These are phyloP conservation scores for Theocolax elegans DNA, from an alignment of 1,140 invertebrate genomes.

Conservation along the genomic window DNA sequence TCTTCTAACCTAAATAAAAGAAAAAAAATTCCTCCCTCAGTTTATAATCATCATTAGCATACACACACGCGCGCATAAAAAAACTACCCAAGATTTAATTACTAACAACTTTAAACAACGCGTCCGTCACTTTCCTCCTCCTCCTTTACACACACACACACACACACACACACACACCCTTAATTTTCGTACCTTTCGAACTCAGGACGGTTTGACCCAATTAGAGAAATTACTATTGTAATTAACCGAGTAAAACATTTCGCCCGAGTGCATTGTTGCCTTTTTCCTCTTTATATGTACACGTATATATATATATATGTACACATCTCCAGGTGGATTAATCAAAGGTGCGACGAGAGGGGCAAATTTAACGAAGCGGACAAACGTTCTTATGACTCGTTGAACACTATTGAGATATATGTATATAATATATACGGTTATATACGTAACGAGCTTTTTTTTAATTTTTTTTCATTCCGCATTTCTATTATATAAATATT, in stretches of 20 bases:
- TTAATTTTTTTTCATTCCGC: too few relatives aligned
- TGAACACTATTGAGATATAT: conserved; percentile 9
- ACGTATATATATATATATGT: neutral
- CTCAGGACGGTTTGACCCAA: conserved; percentile 43
- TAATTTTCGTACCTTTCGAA: conserved; percentile 12
- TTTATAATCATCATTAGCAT: too few relatives aligned
- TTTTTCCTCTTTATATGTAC: neutral
- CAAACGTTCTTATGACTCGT: neutral
- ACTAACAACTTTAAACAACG: too few relatives aligned
- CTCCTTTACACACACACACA: neutral
- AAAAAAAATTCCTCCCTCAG: too few relatives aligned
- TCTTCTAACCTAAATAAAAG: too few relatives aligned
- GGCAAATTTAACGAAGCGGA: conserved; percentile 26
- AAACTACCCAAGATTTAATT: conserved; percentile 31
- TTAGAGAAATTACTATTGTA: conserved; percentile 54
- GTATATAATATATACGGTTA: too few relatives aligned
- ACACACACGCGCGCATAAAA: too few relatives aligned
- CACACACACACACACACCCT: too few relatives aligned
- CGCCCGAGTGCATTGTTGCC: conserved; percentile 11
- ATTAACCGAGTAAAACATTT: conserved; percentile 53
- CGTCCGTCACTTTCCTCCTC: conserved; percentile 6
- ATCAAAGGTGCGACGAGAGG: conserved; percentile 44
- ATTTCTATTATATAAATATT: too few relatives aligned
- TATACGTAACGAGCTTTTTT: too few relatives aligned
- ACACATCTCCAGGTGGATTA: conserved; percentile 41